These are phyloP conservation scores for Bombylius discolor DNA, from an alignment of 2,888 invertebrate genomes.

Conservation along the genomic window DNA sequence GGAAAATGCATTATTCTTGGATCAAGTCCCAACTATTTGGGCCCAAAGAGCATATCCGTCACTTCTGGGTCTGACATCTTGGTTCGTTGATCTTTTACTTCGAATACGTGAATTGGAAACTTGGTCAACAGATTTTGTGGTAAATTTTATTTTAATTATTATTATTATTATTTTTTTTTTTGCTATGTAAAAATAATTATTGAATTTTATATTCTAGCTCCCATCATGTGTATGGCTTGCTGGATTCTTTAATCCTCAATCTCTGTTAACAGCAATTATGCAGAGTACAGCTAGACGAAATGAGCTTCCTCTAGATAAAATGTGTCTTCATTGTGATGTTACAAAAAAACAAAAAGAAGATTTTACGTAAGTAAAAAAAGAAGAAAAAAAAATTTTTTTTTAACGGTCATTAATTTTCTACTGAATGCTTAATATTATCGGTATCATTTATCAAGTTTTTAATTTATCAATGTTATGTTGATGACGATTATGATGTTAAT, in stretches of 20 bases:
- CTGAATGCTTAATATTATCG: no score
- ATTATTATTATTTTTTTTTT: background rate
- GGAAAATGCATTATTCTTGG: constrained; percentile 81
- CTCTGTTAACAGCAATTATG: constrained; percentile 92
- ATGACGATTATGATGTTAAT: no score
- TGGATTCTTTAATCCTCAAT: constrained; percentile 97
- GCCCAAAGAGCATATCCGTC: constrained; percentile 82
- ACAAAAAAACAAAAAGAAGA: constrained; percentile 95
- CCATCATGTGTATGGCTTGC: constrained; percentile 91
- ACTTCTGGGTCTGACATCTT: constrained; percentile 69
- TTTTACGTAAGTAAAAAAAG: constrained; percentile 55
- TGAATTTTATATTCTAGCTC: constrained; percentile 41
- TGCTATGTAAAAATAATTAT: background rate
- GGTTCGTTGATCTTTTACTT: constrained; percentile 84
- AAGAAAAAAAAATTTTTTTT: no score
- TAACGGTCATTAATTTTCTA: no score
- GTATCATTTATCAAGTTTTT: no score
- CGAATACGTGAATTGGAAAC: constrained; percentile 80
- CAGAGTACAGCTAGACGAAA: constrained; percentile 90
- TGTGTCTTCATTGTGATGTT: constrained; percentile 94
- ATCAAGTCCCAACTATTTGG: constrained; percentile 88
- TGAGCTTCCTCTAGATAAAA: constrained; percentile 87
- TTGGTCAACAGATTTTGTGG: constrained; percentile 91
- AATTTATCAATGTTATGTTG: no score
- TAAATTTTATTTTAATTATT: constrained; percentile 31